Conservation (phyloP, 92 coral and sea anemone genomes). For the Palythoa heliodiscus region DNA sequence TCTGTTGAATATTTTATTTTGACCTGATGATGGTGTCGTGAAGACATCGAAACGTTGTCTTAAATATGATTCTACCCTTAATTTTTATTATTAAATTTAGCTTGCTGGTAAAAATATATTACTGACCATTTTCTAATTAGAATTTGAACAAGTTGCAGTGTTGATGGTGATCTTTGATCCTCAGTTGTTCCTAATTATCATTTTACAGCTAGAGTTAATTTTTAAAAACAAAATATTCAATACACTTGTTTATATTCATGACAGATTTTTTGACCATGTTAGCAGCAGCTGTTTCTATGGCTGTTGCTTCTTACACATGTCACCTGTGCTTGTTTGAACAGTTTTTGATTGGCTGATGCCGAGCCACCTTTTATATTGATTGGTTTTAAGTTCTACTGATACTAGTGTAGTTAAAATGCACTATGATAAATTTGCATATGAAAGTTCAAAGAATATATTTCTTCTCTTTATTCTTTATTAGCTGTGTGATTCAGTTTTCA, state of each 20-base stretch:
- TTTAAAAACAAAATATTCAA: slow-evolving; percentile 61
- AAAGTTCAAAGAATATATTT: slow-evolving; percentile 45
- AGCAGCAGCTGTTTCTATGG: slow-evolving; percentile 81
- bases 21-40: too few species aligned
- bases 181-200: neutral
- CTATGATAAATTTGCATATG: slow-evolving; percentile 79
- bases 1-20: too few species aligned
- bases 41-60: too few species aligned
- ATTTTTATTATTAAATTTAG: too few species aligned
- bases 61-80: too few species aligned
- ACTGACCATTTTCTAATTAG: neutral
- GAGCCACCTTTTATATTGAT: slow-evolving; percentile 55
- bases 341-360: slow-evolving; percentile 71
- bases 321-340: slow-evolving; percentile 67
- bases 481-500: slow-evolving; percentile 71
- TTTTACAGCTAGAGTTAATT: slow-evolving; percentile 46
- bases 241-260: slow-evolving; percentile 71
- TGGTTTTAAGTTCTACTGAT: slow-evolving; percentile 58
- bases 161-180: neutral
- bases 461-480: slow-evolving; percentile 48
- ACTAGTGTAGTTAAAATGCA: slow-evolving; percentile 59
- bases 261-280: slow-evolving; percentile 39
- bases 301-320: slow-evolving; percentile 65
- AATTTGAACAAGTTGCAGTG: neutral
- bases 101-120: neutral